Percentiles rank a stretch among this genome's conserved stretches.
These are phyloP conservation scores for Oncorhynchus tshawytscha DNA, from an alignment of 2,113 vertebrate genomes.

Conservation along the genomic window DNA sequence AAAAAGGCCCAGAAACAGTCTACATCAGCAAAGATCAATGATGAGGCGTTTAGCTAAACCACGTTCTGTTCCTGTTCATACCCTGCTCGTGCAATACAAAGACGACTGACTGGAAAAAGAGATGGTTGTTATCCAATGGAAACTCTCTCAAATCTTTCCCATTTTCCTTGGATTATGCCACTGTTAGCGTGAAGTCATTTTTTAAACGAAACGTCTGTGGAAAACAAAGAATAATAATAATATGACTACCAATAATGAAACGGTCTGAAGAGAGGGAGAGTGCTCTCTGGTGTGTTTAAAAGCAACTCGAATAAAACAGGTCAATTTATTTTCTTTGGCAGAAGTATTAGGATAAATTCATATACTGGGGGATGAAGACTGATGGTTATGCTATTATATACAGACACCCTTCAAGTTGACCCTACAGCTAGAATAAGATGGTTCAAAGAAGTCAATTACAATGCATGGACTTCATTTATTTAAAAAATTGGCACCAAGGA, in stretches of 20 bases:
- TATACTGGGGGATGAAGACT: conserved; percentile 8
- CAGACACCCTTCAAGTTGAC: conserved; percentile 11
- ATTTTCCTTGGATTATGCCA: conserved; percentile 71
- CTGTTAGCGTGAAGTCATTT: conserved; percentile 70
- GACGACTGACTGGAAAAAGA: conserved; percentile 65
- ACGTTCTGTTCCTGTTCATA: conserved; percentile 36
- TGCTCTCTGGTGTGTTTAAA: conserved; percentile 50
- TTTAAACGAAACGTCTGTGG: conserved; percentile 49
- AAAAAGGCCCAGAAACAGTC: conserved; percentile 49
- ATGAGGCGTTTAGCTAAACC: conserved; percentile 61
- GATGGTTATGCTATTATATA: conserved; percentile 9
- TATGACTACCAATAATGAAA: conserved; percentile 43
- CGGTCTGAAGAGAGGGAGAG: conserved; percentile 1
- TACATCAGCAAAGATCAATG: conserved; percentile 71
- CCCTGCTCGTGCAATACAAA: conserved; percentile 29
- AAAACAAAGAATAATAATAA: conserved; percentile 73
- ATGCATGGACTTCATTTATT: conserved; percentile 32
- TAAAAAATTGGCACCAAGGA: conserved; percentile 14
- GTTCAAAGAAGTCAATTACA: conserved; percentile 33
- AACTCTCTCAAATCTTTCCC: conserved; percentile 66
- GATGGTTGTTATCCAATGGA: conserved; percentile 67
- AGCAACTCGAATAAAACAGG: conserved; percentile 22
- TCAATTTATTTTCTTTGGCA: conserved; percentile 26
- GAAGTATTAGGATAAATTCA: conserved; percentile 16
- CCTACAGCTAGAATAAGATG: not conserved